Percentiles rank a stretch among this genome's conserved stretches.
phyloP scores from a whole-genome alignment of 2,888 invertebrate species.

The Volucella inanis region DNA sequence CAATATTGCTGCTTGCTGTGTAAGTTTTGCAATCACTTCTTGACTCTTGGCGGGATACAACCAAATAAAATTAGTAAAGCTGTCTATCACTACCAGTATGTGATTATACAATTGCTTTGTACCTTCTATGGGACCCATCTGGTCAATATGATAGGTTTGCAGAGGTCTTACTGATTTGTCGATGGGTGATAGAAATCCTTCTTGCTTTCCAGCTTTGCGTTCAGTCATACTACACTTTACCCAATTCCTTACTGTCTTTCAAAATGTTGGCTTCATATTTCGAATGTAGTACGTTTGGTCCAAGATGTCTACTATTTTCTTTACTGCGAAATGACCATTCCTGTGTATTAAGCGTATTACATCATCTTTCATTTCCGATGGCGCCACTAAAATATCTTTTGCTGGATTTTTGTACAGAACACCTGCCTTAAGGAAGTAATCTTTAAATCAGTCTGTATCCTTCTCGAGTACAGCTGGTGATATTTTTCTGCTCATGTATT shows the following conservation, averaged over 20 bases:
- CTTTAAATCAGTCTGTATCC: too few species aligned
- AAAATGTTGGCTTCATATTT: too few species aligned
- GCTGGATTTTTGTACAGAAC: too few species aligned
- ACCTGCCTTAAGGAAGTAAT: too few species aligned
- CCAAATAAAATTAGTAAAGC: background rate
- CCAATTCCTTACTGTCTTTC: too few species aligned
- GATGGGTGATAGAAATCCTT: background rate
- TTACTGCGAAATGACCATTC: too few species aligned
- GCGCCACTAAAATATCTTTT: too few species aligned
- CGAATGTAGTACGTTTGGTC: too few species aligned
- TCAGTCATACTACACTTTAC: background rate
- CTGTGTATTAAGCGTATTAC: too few species aligned
- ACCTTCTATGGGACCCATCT: background rate
- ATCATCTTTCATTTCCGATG: too few species aligned
- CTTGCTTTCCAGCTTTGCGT: background rate
- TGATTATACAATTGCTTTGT: background rate
- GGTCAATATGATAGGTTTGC: constrained; percentile 31
- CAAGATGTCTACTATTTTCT: too few species aligned
- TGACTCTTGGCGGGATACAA: too few species aligned
- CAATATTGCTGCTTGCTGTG: background rate
- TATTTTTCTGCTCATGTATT: constrained; percentile 75
- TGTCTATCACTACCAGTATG: background rate
- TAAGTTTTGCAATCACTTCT: background rate
- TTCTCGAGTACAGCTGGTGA: constrained; percentile 8
- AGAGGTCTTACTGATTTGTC: constrained; percentile 77